Evolutionary conservation across 2,113 vertebrate species (phyloP).

Genomic region (Salvelinus sp.): DNA sequence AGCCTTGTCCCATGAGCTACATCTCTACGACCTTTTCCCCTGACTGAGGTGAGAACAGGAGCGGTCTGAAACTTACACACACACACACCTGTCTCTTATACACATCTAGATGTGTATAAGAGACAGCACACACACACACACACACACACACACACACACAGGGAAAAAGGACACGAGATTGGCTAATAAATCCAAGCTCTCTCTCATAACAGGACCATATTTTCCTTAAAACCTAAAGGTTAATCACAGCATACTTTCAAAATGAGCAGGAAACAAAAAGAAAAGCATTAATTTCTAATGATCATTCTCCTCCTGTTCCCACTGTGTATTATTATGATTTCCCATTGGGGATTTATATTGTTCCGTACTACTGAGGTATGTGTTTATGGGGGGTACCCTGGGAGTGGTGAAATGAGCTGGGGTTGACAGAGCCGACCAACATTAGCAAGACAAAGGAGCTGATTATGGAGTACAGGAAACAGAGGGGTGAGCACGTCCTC

Average conservation of each 20-base stretch:
- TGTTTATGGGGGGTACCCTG: conserved; percentile 52
- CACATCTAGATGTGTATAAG: no score
- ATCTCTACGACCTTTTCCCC: neutral
- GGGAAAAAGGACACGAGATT: neutral
- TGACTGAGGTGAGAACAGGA: conserved; percentile 14
- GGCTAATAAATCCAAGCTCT: neutral
- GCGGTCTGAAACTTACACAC: neutral
- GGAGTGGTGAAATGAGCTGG: conserved; percentile 76
- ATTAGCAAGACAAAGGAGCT: no score
- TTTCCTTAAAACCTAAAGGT: neutral
- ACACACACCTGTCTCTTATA: no score
- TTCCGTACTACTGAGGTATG: conserved; percentile 57
- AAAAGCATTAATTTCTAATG: conserved; percentile 33
- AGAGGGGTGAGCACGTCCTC: no score
- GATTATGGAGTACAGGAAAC: no score
- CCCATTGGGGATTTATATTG: conserved; percentile 64
- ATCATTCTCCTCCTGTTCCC: conserved; percentile 43
- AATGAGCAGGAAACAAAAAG: conserved; percentile 24
- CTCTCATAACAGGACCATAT: conserved; percentile 7
- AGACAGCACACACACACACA: neutral
- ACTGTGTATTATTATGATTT: conserved; percentile 57
- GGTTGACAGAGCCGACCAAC: conserved; percentile 75
- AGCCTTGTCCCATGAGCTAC: neutral
- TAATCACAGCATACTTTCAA: conserved; percentile 25
- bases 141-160: neutral